phyloP scores from a whole-genome alignment of 2,113 vertebrate genomes.

The Rattus rattus region DNA sequence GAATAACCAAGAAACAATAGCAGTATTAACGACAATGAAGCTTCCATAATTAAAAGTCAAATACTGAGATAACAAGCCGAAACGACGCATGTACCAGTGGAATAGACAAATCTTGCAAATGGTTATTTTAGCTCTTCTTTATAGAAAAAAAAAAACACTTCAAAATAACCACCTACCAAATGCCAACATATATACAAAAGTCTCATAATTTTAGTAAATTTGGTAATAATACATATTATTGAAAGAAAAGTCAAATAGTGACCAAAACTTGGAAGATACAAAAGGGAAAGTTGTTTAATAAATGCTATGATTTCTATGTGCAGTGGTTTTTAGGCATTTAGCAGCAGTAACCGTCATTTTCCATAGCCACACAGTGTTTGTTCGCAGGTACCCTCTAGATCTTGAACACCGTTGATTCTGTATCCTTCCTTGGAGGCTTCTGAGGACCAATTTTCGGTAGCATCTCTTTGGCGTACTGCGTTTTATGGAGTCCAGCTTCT shows the following conservation, averaged over 20 bases:
- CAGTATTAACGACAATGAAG: conserved; percentile 73
- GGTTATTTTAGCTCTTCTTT: conserved; percentile 54
- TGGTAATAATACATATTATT: conserved; percentile 15
- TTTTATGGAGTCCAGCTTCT: conserved; percentile 92
- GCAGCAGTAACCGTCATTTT: conserved; percentile 42
- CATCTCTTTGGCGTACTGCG: conserved; percentile 91
- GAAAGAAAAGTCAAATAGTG: background rate
- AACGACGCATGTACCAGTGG: conserved; percentile 53
- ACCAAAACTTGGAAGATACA: background rate
- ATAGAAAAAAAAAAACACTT: background rate
- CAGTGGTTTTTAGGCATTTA: background rate
- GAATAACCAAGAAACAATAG: conserved; percentile 77
- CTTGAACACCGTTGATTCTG: conserved; percentile 88
- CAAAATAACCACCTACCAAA: background rate
- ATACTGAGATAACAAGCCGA: conserved; percentile 69
- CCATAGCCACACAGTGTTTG: background rate
- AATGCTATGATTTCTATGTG: background rate
- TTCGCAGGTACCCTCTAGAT: conserved; percentile 61
- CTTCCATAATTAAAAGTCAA: conserved; percentile 74
- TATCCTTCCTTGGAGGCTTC: conserved; percentile 92
- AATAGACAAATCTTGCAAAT: conserved; percentile 1
- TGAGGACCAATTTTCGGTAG: conserved; percentile 90
- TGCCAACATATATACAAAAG: background rate
- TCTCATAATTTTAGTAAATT: conserved; percentile 53
- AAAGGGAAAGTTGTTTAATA: conserved; percentile 58